Conservation (phyloP, 1,140 invertebrate genomes). For the Drosophila auraria region DNA sequence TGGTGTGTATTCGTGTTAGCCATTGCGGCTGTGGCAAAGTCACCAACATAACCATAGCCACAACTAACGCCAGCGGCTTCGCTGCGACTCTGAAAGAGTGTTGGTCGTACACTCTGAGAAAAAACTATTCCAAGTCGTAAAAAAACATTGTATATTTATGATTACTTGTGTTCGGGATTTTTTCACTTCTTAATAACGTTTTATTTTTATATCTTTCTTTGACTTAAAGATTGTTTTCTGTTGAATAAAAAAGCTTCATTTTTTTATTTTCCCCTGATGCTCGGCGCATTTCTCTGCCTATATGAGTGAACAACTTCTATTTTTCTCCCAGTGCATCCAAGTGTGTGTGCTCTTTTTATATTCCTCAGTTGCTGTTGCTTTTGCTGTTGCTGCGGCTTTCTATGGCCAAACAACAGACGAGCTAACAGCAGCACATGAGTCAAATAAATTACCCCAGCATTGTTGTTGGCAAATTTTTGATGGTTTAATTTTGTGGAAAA, state of each 20-base stretch:
- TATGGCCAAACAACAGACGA: conserved; percentile 52
- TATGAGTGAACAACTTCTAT: no score
- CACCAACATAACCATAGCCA: conserved; percentile 64
- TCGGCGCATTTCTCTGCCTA: no score
- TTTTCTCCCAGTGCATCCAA: conserved; percentile 33
- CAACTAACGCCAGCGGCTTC: conserved; percentile 51
- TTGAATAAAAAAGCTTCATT: no score
- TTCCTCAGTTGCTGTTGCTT: conserved; percentile 26
- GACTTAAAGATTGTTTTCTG: not conserved
- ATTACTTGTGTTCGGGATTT: not conserved
- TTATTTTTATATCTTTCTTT: not conserved
- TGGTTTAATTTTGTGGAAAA: conserved; percentile 84
- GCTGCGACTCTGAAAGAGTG: conserved; percentile 38
- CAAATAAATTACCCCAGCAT: conserved; percentile 82
- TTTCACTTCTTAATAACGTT: not conserved
- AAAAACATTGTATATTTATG: not conserved
- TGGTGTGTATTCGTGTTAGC: conserved; percentile 22
- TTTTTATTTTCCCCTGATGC: no score
- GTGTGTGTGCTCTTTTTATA: conserved; percentile 49
- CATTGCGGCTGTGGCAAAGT: conserved; percentile 45
- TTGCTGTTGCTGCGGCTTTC: conserved; percentile 49
- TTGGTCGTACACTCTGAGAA: conserved; percentile 1
- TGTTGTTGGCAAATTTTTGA: conserved; percentile 83
- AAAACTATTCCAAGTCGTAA: not conserved
- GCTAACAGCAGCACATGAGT: conserved; percentile 69